phyloP scores from a whole-genome alignment of 2,113 vertebrate species.

The Alouatta palliata region DNA sequence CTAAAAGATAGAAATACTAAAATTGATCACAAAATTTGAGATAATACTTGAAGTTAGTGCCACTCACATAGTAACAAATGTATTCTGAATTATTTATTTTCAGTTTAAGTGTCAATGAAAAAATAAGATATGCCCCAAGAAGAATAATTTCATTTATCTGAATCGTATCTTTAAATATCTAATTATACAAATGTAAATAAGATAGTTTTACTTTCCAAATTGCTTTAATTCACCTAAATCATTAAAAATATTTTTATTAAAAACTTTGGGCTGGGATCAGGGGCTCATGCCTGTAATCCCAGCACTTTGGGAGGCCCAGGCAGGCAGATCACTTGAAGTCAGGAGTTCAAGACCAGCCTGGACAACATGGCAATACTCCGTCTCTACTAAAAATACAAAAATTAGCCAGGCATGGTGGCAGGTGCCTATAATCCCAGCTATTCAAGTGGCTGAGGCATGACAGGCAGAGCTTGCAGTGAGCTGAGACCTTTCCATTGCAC shows the following conservation, averaged over 20 bases:
- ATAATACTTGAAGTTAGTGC: neutral
- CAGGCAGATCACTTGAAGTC: no score
- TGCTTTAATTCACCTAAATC: neutral
- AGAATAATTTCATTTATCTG: constrained; percentile 9
- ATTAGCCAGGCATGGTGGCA: no score
- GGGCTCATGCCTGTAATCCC: no score
- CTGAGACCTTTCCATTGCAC: no score
- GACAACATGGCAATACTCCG: no score
- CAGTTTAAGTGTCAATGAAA: constrained; percentile 10
- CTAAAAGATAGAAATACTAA: constrained; percentile 36
- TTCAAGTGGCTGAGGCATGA: no score
- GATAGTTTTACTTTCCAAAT: neutral
- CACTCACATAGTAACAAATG: neutral
- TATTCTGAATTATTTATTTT: constrained; percentile 43
- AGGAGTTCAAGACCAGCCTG: no score
- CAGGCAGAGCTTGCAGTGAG: no score
- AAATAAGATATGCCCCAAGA: neutral
- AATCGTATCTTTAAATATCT: constrained; percentile 1
- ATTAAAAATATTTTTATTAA: constrained; percentile 22
- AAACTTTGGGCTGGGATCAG: neutral
- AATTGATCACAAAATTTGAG: constrained; percentile 17
- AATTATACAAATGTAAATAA: constrained; percentile 24
- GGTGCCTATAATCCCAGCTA: no score
- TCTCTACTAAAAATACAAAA: no score
- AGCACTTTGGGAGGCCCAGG: no score